These are phyloP conservation scores for Sarcophaga peregrina DNA, from an alignment of 1,140 invertebrate genomes.

Conservation along the genomic window DNA sequence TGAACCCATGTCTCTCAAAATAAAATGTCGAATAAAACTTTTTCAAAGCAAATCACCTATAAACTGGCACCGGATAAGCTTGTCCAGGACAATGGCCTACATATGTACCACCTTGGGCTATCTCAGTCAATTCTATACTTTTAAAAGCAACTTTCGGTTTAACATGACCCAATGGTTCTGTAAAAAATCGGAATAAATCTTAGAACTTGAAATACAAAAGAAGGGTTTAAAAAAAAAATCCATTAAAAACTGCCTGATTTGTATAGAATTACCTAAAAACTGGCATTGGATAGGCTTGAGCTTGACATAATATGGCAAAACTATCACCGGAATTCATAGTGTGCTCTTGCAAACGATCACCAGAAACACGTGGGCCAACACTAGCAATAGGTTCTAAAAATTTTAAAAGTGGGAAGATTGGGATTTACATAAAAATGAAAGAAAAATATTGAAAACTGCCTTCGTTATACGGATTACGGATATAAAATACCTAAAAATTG, in stretches of 20 bases:
- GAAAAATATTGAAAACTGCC: constrained; percentile 1
- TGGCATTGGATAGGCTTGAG: constrained; percentile 74
- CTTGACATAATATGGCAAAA: constrained; percentile 71
- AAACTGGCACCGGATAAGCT: constrained; percentile 75
- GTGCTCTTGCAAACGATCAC: constrained; percentile 70
- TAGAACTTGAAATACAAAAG: background rate
- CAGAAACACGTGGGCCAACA: constrained; percentile 74
- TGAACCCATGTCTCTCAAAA: too few relatives aligned
- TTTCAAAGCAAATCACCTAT: constrained; percentile 71
- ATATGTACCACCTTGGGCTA: constrained; percentile 51
- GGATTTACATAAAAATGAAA: background rate
- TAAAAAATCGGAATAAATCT: constrained; percentile 35
- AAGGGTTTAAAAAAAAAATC: background rate
- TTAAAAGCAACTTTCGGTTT: constrained; percentile 59
- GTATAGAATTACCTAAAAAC: constrained; percentile 70
- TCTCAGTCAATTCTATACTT: constrained; percentile 58
- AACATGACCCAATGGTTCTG: constrained; percentile 60
- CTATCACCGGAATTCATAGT: constrained; percentile 60
- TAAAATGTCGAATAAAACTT: background rate
- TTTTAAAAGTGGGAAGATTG: background rate
- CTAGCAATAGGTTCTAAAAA: constrained; percentile 75
- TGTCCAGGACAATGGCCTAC: constrained; percentile 74
- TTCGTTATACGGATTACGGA: background rate
- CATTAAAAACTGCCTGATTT: constrained; percentile 41
- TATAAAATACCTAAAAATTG: constrained; percentile 70